Percentiles rank a stretch among this genome's conserved stretches.
Conservation (phyloP, 2,888 invertebrate species). For the Drosophila koepferae region DNA sequence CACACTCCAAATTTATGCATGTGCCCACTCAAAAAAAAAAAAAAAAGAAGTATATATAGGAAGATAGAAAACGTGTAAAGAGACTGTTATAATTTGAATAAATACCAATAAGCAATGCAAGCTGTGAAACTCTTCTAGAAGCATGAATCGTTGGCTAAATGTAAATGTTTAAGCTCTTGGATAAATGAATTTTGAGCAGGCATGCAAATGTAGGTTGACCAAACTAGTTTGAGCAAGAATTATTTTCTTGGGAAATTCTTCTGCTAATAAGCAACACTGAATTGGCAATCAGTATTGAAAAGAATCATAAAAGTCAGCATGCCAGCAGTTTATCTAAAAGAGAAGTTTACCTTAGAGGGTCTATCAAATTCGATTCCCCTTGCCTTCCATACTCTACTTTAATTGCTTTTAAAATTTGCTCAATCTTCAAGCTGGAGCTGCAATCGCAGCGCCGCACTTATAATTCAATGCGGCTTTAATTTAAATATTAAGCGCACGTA, state of each 20-base stretch:
- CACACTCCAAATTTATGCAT: conserved; percentile 40
- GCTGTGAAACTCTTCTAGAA: neutral
- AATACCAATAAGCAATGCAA: conserved; percentile 18
- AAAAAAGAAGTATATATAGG: neutral
- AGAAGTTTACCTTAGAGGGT: too few relatives aligned
- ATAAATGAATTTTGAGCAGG: neutral
- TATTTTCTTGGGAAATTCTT: too few relatives aligned
- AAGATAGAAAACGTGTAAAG: conserved; percentile 16
- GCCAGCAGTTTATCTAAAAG: too few relatives aligned
- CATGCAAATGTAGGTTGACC: neutral
- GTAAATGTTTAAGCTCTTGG: neutral
- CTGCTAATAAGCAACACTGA: too few relatives aligned
- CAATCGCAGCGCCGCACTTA: neutral
- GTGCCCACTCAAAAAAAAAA: conserved; percentile 20
- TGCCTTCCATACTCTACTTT: neutral
- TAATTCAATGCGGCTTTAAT: conserved; percentile 14
- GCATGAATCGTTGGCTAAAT: neutral
- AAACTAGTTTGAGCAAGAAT: neutral
- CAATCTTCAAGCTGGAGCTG: neutral
- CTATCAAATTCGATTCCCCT: neutral
- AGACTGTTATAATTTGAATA: conserved; percentile 21
- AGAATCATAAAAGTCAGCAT: too few relatives aligned
- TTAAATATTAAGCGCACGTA: conserved; percentile 34
- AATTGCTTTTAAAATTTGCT: neutral
- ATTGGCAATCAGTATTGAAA: too few relatives aligned